These are phyloP conservation scores for Oreamnos americanus DNA, from an alignment of 2,113 vertebrate species.

Conservation along the genomic window DNA sequence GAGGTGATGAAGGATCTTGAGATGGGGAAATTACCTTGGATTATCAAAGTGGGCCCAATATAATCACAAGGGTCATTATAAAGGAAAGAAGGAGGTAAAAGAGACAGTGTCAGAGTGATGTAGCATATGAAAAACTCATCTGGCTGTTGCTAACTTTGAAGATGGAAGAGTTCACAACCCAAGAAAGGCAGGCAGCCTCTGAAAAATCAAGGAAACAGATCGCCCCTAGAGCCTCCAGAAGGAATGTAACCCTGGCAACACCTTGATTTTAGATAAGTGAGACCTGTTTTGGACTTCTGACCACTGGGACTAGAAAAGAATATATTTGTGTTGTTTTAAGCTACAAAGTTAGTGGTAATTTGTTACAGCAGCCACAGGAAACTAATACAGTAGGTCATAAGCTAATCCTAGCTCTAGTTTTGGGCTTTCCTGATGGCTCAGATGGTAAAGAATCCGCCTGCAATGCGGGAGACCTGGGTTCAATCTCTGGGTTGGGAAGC, in stretches of 20 bases:
- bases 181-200: neutral
- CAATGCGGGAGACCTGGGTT: neutral
- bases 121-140: neutral
- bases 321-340: neutral
- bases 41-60: neutral
- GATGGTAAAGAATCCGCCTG: neutral
- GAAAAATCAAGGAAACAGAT: neutral
- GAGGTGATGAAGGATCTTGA: neutral
- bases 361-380: neutral
- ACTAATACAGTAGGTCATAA: neutral
- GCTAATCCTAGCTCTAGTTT: neutral
- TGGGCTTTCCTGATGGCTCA: neutral
- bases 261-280: neutral
- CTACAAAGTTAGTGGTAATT: neutral
- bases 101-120: neutral
- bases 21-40: neutral
- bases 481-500: neutral
- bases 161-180: neutral
- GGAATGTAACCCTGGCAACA: neutral
- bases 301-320: neutral
- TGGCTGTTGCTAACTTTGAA: neutral
- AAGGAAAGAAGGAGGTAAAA: neutral
- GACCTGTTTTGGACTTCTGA: neutral
- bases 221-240: neutral
- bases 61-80: neutral